Conservation (phyloP, 1,140 invertebrate species). For the Bursaphelenchus mucronatus region DNA sequence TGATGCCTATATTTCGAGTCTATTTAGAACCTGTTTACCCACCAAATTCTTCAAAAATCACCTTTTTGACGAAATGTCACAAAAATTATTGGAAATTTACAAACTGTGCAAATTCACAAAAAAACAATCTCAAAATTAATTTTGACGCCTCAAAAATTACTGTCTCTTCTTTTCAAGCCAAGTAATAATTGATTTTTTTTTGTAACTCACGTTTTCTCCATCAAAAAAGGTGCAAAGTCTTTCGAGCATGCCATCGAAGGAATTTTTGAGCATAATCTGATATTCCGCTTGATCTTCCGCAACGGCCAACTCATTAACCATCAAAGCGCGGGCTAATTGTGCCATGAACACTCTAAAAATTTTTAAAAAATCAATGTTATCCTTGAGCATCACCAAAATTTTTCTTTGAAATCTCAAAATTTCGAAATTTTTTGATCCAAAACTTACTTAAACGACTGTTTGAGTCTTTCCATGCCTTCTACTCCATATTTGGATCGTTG, state of each 20-base stretch:
- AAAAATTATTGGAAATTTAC: too few species aligned
- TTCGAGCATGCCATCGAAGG: slow-evolving; percentile 53
- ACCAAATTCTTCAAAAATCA: too few species aligned
- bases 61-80: too few species aligned
- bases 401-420: background rate
- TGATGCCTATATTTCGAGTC: too few species aligned
- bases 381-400: too few species aligned
- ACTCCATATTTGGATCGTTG: slow-evolving; percentile 39
- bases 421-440: background rate
- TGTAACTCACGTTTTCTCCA: slow-evolving; percentile 39
- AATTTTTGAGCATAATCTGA: slow-evolving; percentile 44
- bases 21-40: too few species aligned
- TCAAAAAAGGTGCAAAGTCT: slow-evolving; percentile 43
- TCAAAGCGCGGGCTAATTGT: slow-evolving; percentile 36
- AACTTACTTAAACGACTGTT: slow-evolving; percentile 41
- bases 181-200: too few species aligned
- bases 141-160: too few species aligned
- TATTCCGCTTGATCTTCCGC: slow-evolving; percentile 43
- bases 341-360: slow-evolving; percentile 39
- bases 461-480: slow-evolving; percentile 35
- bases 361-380: background rate
- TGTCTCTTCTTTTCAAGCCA: too few species aligned
- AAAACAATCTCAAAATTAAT: too few species aligned
- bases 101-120: too few species aligned
- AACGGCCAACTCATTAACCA: slow-evolving; percentile 42